Percentiles rank a stretch among this genome's conserved stretches.
Conservation (phyloP, 1,140 invertebrate genomes). For the Drosophila novamexicana region DNA sequence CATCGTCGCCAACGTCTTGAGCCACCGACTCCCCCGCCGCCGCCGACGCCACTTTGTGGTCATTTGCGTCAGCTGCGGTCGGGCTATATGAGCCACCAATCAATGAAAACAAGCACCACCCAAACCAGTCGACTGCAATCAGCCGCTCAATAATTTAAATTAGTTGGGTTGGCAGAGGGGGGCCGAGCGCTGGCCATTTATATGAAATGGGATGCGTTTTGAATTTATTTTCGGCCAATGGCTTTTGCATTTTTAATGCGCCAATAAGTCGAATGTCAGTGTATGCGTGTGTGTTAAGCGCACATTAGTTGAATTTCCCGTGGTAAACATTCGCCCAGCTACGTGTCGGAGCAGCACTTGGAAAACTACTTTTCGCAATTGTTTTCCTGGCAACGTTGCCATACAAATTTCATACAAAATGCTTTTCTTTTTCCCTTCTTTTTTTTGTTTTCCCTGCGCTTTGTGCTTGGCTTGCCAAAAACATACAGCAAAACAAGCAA, state of each 20-base stretch:
- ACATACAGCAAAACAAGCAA: slow-evolving; percentile 66
- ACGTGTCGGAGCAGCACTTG: slow-evolving; percentile 60
- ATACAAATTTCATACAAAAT: slow-evolving; percentile 58
- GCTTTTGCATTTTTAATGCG: slow-evolving; percentile 48
- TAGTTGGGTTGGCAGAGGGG: slow-evolving; percentile 11
- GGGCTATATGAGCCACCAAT: slow-evolving; percentile 15
- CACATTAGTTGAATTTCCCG: slow-evolving; percentile 74
- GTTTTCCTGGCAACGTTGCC: slow-evolving; percentile 73
- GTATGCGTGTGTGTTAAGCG: slow-evolving; percentile 13
- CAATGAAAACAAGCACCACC: slow-evolving; percentile 22
- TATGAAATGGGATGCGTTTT: slow-evolving; percentile 23
- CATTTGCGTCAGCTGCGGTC: slow-evolving; percentile 68
- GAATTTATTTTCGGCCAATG: slow-evolving; percentile 48
- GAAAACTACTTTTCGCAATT: slow-evolving; percentile 81
- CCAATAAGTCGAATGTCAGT: background rate
- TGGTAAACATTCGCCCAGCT: slow-evolving; percentile 64
- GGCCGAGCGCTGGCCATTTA: background rate
- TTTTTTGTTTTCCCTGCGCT: slow-evolving; percentile 6
- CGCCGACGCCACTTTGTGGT: slow-evolving; percentile 16
- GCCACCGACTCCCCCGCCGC: slow-evolving; percentile 8
- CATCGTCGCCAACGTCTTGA: slow-evolving; percentile 36
- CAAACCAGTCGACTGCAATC: slow-evolving; percentile 47
- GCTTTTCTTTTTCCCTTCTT: slow-evolving; percentile 16
- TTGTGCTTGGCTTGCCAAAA: slow-evolving; percentile 68
- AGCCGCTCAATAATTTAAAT: slow-evolving; percentile 78